Evolutionary conservation across 2,888 invertebrate genomes (phyloP).

Genomic region (Unio delphinus): DNA sequence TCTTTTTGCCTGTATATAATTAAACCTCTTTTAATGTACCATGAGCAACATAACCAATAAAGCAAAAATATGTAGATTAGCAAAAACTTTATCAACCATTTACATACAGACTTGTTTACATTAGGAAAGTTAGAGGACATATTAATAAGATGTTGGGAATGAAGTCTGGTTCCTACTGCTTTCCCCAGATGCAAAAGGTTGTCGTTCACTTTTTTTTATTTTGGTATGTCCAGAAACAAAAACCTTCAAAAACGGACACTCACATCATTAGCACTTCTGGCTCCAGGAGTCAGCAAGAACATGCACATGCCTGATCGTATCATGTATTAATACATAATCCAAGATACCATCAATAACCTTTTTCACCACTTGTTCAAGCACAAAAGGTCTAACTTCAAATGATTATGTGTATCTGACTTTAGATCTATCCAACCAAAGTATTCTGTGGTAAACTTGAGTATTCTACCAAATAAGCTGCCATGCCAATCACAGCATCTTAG

Average conservation of each 20-base stretch:
- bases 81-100: conserved; percentile 9
- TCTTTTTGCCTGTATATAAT: conserved; percentile 3
- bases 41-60: conserved; percentile 11
- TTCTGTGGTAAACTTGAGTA: too few relatives aligned
- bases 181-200: neutral
- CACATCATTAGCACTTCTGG: conserved; percentile 8
- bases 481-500: too few relatives aligned
- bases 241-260: conserved; percentile 14
- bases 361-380: conserved; percentile 13
- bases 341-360: conserved; percentile 15
- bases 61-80: conserved; percentile 10
- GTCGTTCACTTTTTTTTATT: conserved; percentile 6
- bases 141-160: conserved; percentile 11
- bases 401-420: neutral
- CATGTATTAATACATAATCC: conserved; percentile 14
- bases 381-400: conserved; percentile 7
- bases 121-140: conserved; percentile 17
- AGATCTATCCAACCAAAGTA: too few relatives aligned
- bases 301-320: conserved; percentile 12
- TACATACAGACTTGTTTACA: conserved; percentile 16
- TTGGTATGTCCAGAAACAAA: conserved; percentile 11
- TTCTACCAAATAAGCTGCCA: too few relatives aligned
- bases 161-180: conserved; percentile 4
- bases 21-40: conserved; percentile 17
- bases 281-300: conserved; percentile 9